phyloP scores from a whole-genome alignment of 2,888 invertebrate genomes.

The Megaustenia siamemsis region DNA sequence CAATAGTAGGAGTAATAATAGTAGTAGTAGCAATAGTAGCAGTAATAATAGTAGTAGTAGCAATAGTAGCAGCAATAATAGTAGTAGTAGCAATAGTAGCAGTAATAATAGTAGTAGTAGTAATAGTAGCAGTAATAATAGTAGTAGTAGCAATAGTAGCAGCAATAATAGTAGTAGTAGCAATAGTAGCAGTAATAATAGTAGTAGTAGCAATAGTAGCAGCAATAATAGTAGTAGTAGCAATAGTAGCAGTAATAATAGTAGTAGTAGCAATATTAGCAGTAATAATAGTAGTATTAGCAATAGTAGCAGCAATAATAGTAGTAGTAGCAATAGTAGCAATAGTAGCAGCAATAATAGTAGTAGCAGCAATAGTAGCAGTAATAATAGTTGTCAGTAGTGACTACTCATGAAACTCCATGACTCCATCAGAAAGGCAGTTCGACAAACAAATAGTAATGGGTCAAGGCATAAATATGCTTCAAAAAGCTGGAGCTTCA shows the following conservation, averaged over 20 bases:
- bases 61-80: background rate
- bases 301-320: background rate
- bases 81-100: constrained; percentile 54
- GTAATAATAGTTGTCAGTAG: constrained; percentile 26
- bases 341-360: constrained; percentile 23
- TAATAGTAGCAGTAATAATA: constrained; percentile 55
- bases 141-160: constrained; percentile 54
- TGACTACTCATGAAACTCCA: no score
- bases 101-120: constrained; percentile 56
- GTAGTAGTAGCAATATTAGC: constrained; percentile 54
- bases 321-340: constrained; percentile 35
- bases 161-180: constrained; percentile 47
- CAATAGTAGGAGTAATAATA: background rate
- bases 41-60: background rate
- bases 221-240: constrained; percentile 44
- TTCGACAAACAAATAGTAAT: no score
- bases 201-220: constrained; percentile 45
- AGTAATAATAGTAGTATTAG: constrained; percentile 35
- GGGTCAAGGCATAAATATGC: no score
- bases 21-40: background rate
- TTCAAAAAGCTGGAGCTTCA: no score
- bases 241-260: constrained; percentile 51
- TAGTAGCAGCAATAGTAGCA: constrained; percentile 22
- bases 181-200: constrained; percentile 40
- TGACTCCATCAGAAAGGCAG: no score